A percentile compares a stretch with the other conserved stretches of the same genome.
phyloP scores from a whole-genome alignment of 2,888 invertebrate species.

The Sphaeridia pumilis region DNA sequence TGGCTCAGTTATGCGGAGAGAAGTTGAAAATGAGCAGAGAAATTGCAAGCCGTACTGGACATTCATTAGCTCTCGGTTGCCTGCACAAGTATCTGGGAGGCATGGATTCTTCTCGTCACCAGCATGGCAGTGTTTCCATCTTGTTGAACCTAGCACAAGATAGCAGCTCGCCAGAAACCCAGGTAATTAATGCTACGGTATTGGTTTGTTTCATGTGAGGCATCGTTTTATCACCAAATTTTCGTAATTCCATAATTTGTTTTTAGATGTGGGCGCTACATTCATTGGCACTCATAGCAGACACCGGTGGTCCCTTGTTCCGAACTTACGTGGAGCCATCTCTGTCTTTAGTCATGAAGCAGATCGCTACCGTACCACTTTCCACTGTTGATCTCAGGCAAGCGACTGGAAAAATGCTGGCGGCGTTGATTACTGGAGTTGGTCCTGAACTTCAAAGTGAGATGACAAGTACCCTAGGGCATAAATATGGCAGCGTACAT shows the following conservation, averaged over 20 bases:
- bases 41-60: conserved; percentile 67
- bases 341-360: conserved; percentile 74
- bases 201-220: conserved; percentile 1
- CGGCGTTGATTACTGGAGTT: conserved; percentile 92
- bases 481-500: no score
- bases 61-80: conserved; percentile 88
- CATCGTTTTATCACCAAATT: conserved; percentile 1
- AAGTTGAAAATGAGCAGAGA: conserved; percentile 73
- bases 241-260: neutral
- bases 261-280: conserved; percentile 86
- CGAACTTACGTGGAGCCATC: conserved; percentile 92
- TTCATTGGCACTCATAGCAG: conserved; percentile 86
- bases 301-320: conserved; percentile 99
- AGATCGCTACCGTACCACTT: conserved; percentile 79
- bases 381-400: conserved; percentile 83
- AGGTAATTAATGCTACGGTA: conserved; percentile 46
- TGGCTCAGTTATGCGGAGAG: conserved; percentile 82
- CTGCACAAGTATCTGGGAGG: conserved; percentile 92
- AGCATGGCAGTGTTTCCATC: conserved; percentile 88
- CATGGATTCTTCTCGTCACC: conserved; percentile 87
- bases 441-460: conserved; percentile 91
- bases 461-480: neutral
- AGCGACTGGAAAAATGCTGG: conserved; percentile 82
- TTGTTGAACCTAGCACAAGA: conserved; percentile 89
- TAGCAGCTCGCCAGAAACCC: conserved; percentile 82